Evolutionary conservation across 2,888 invertebrate species (phyloP), one percentile per base, ranked within the genome.

Genomic region (Mythimna ferrago): DNA sequence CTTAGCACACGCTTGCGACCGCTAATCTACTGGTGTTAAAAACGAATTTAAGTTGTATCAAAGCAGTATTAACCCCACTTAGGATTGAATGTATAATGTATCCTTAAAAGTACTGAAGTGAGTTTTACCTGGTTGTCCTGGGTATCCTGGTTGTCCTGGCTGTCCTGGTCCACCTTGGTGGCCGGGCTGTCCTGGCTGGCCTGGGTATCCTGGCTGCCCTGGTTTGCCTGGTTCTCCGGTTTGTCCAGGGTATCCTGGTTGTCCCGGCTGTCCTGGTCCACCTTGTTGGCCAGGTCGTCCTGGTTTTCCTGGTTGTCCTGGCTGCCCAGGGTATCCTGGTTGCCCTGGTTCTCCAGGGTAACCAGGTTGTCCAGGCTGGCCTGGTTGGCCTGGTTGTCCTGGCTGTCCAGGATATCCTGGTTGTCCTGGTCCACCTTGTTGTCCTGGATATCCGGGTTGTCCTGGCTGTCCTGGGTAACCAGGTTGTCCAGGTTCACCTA

Each of bases 381-480:
- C 76, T 6, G 32, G 96, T 0, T 69, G 78, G 0, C 82, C 82
- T 6, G 84, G 83, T 19, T 84, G 72, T 7, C 84, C 87, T 11
- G 85, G 80, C 0, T 67, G 21, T 0, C 76, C 76, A 0, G 73
- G 73, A 0, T 66, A 2, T 0, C 78, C 78, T 6, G 78, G 78
- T 1, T 6, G 67, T 21, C 90, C 88, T 0, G 88, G 90, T 1
- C 62, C 1, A n/a, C n/a, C n/a, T n/a, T 54, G 65, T 2, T 71
- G 41, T 0, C 78, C 73, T 5, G 79, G 79, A 0, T 67, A 16
- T 2, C 73, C 78, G 0, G 71, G 66, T 9, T 44, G 44, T 44
- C 44, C 38, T 14, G 58, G 65, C 2, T 71, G 41, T 0, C 78
- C 73, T 5, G 79, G 79, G 0, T 67, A 16, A 2, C 73, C 78